Evolutionary conservation across 2,797 vertebrate genomes (phyloP).

Genomic region (Crenichthys baileyi): DNA sequence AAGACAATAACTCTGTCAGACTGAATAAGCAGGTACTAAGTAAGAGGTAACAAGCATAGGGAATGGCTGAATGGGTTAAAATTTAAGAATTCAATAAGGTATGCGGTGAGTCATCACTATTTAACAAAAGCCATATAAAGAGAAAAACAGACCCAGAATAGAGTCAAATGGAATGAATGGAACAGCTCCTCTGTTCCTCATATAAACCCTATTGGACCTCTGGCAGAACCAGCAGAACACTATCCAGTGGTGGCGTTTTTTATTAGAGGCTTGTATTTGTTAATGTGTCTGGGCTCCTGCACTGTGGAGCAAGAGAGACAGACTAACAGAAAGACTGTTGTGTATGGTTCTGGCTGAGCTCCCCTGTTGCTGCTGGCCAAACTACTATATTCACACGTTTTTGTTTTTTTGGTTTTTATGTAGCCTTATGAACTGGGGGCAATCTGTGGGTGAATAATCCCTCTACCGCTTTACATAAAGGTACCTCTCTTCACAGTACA

Average conservation of each 20-base stretch:
- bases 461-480: constrained; percentile 61
- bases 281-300: constrained; percentile 73
- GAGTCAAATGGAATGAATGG: constrained; percentile 62
- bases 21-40: constrained; percentile 21
- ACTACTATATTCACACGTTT: constrained; percentile 69
- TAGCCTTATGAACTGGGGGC: constrained; percentile 74
- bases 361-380: constrained; percentile 75
- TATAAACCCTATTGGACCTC: constrained; percentile 57
- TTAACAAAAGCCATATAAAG: constrained; percentile 55
- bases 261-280: constrained; percentile 77
- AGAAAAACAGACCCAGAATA: constrained; percentile 47
- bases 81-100: constrained; percentile 46
- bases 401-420: constrained; percentile 41
- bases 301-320: constrained; percentile 48
- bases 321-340: constrained; percentile 79
- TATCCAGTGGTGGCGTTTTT: constrained; percentile 70
- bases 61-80: constrained; percentile 35
- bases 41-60: constrained; percentile 18
- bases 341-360: constrained; percentile 70
- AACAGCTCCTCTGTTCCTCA: constrained; percentile 52
- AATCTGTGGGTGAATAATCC: constrained; percentile 73
- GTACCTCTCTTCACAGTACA: constrained; percentile 51
- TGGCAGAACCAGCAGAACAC: constrained; percentile 60
- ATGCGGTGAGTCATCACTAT: constrained; percentile 53
- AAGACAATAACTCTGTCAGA: constrained; percentile 26